Evolutionary conservation across 2,888 invertebrate genomes (phyloP).

Genomic region (Dryomyza anilis): DNA sequence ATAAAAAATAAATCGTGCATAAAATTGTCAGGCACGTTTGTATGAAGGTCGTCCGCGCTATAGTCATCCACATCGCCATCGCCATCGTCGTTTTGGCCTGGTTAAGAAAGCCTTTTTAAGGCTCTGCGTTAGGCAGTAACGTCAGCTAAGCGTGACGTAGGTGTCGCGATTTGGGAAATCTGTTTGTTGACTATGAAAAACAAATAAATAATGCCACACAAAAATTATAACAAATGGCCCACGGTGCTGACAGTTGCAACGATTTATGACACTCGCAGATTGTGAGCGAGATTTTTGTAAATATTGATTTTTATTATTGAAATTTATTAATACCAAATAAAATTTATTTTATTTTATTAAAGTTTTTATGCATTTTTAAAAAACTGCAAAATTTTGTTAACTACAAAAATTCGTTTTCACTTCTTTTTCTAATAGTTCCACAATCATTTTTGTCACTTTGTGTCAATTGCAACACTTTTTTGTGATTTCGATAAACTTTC

Average conservation of each 20-base stretch:
- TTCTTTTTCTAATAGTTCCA: no score
- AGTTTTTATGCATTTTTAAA: no score
- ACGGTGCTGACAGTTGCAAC: constrained; percentile 7
- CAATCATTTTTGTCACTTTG: no score
- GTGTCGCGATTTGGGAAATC: not conserved
- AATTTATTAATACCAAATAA: no score
- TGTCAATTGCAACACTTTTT: no score
- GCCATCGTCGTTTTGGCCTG: not conserved
- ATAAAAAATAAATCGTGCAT: not conserved
- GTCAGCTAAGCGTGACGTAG: constrained; percentile 8
- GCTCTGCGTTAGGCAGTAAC: no score
- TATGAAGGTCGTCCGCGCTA: constrained; percentile 20
- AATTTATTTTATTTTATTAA: no score
- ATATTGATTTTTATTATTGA: not conserved
- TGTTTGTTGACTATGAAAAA: no score
- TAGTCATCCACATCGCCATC: no score
- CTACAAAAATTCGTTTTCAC: no score
- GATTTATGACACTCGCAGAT: constrained; percentile 9
- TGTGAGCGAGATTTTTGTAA: not conserved
- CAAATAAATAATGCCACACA: no score
- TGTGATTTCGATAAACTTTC: not conserved
- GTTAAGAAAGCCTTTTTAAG: constrained; percentile 8
- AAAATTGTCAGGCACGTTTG: constrained; percentile 11
- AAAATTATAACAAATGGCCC: constrained; percentile 4
- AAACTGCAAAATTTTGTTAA: no score